Percentiles rank a stretch among this genome's conserved stretches.
Conservation (phyloP, 1,140 invertebrate genomes). For the Chironomus striatipennis region DNA sequence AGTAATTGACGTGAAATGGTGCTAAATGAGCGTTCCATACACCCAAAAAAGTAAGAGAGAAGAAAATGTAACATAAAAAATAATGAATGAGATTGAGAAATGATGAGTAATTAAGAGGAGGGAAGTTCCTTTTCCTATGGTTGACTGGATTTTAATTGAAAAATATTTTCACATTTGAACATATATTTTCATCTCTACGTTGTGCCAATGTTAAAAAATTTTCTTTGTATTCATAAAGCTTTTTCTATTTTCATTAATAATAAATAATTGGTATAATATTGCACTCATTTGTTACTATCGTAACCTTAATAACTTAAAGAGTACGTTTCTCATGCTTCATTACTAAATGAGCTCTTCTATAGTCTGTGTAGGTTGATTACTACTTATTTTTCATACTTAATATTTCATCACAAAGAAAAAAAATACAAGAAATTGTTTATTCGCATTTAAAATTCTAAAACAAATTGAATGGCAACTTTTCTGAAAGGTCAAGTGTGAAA, state of each 20-base stretch:
- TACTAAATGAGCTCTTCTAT: too few species aligned
- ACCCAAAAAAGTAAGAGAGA: too few species aligned
- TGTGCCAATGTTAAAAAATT: not conserved
- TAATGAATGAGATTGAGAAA: not conserved
- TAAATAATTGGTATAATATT: not conserved
- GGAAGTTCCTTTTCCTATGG: not conserved
- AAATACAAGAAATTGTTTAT: too few species aligned
- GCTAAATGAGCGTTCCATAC: not conserved
- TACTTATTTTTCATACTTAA: too few species aligned
- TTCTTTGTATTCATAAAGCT: not conserved
- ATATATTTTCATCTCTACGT: not conserved
- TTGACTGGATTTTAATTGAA: conserved; percentile 8
- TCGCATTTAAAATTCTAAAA: too few species aligned
- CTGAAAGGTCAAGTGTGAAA: too few species aligned
- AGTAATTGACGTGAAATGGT: not conserved
- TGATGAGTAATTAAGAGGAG: not conserved
- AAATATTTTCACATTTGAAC: not conserved
- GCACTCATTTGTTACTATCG: not conserved
- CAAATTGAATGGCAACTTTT: too few species aligned
- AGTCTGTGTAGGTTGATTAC: too few species aligned
- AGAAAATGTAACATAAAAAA: too few species aligned
- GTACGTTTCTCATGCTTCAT: not conserved
- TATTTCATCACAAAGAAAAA: too few species aligned
- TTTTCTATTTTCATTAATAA: too few species aligned
- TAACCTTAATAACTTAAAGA: not conserved